Percentiles rank a stretch among this genome's conserved stretches.
Conservation (phyloP, 2,888 invertebrate genomes). For the Sinohyriopsis cumingii region DNA sequence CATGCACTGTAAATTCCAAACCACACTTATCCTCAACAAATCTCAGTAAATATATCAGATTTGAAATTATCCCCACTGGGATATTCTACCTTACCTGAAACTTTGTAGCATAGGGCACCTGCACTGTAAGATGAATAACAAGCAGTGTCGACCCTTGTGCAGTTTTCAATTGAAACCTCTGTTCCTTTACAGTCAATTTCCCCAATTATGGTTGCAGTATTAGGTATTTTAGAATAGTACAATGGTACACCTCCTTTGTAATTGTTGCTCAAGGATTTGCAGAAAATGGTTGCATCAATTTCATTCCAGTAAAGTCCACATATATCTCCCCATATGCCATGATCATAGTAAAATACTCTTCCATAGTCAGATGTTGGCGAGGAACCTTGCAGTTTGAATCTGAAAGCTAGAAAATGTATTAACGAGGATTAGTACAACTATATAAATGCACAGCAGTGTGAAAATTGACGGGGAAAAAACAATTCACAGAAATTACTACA, state of each 20-base stretch:
- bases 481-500: too few species aligned
- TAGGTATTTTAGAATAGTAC: constrained; percentile 45
- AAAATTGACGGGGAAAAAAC: too few species aligned
- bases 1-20: too few species aligned
- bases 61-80: too few species aligned
- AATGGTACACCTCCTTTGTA: constrained; percentile 55
- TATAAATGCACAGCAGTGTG: constrained; percentile 3
- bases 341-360: constrained; percentile 18
- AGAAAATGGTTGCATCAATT: constrained; percentile 78
- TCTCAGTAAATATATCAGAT: too few species aligned
- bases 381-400: constrained; percentile 17
- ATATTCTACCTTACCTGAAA: constrained; percentile 32
- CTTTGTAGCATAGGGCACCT: constrained; percentile 54
- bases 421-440: too few species aligned
- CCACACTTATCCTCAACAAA: too few species aligned
- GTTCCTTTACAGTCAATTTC: constrained; percentile 44
- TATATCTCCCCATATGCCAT: constrained; percentile 79
- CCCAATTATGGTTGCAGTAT: constrained; percentile 46
- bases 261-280: constrained; percentile 35
- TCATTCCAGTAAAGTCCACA: constrained; percentile 83
- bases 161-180: constrained; percentile 39
- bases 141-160: constrained; percentile 34
- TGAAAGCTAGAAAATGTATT: constrained; percentile 9
- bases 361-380: constrained; percentile 27
- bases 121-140: constrained; percentile 48